Evolutionary conservation across 2,888 invertebrate species (phyloP).

Genomic region (Cheilosia pagana): DNA sequence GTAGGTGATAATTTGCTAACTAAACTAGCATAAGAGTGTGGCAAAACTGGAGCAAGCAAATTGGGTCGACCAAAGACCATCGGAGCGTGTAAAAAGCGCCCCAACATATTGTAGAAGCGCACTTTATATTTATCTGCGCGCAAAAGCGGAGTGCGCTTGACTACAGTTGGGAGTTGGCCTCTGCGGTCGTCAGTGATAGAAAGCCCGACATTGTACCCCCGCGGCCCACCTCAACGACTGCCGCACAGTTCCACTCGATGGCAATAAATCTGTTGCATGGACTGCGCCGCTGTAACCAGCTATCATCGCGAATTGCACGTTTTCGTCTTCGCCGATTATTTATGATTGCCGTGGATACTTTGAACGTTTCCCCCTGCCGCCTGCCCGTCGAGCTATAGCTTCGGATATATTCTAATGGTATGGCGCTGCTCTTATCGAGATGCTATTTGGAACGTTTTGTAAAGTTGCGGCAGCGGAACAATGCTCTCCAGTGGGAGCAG

Average conservation of each 20-base stretch:
- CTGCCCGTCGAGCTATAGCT: background rate
- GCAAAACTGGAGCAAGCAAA: conserved; percentile 40
- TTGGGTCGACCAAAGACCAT: conserved; percentile 9
- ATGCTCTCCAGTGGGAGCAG: conserved; percentile 30
- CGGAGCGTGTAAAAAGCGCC: conserved; percentile 39
- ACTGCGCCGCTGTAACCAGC: conserved; percentile 39
- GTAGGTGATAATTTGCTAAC: conserved; percentile 60
- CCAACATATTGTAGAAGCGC: background rate
- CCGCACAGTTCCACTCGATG: conserved; percentile 56
- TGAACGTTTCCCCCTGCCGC: background rate
- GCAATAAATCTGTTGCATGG: conserved; percentile 64
- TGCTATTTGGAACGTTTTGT: conserved; percentile 65
- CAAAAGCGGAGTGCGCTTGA: conserved; percentile 33
- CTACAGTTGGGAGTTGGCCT: conserved; percentile 13
- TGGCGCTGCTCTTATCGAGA: conserved; percentile 61
- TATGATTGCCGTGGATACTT: conserved; percentile 50
- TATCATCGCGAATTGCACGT: conserved; percentile 64
- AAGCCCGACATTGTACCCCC: background rate
- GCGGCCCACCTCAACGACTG: background rate
- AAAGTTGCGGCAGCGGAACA: conserved; percentile 26
- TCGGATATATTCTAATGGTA: conserved; percentile 52
- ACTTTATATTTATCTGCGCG: conserved; percentile 9
- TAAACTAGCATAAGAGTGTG: conserved; percentile 17
- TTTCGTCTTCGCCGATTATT: conserved; percentile 62
- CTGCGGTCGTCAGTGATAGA: background rate